Conservation (phyloP, 2,888 invertebrate genomes). For the Melipona bicolor region DNA sequence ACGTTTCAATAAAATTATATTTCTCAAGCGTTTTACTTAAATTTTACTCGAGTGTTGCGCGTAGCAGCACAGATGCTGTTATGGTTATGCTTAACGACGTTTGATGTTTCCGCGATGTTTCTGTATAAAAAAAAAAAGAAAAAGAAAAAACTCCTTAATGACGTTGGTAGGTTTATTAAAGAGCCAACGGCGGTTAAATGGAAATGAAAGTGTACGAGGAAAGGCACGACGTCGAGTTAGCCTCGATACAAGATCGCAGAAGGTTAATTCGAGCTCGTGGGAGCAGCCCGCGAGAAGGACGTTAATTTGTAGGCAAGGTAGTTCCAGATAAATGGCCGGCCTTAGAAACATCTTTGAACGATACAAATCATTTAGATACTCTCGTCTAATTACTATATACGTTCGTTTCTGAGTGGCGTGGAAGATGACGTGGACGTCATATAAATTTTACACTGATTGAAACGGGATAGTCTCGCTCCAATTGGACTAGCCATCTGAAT, state of each 20-base stretch:
- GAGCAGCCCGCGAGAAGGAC: constrained; percentile 19
- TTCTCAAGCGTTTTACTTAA: too few species aligned
- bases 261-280: constrained; percentile 31
- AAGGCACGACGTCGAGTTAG: not conserved
- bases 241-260: constrained; percentile 13
- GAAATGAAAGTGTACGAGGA: constrained; percentile 6
- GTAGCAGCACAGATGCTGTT: not conserved
- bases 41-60: not conserved
- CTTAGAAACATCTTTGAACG: not conserved
- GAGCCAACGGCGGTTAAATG: not conserved
- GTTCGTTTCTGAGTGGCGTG: not conserved
- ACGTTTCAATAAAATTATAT: not conserved
- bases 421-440: not conserved
- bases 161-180: not conserved
- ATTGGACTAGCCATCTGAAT: too few species aligned
- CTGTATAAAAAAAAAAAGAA: too few species aligned
- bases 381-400: not conserved
- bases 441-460: not conserved
- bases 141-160: not conserved
- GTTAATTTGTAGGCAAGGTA: constrained; percentile 12
- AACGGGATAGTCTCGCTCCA: too few species aligned
- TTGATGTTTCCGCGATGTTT: not conserved
- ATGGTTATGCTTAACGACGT: not conserved
- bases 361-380: not conserved
- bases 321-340: not conserved